phyloP scores from a whole-genome alignment of 2,888 invertebrate species.

The Tryphoninae sp. region DNA sequence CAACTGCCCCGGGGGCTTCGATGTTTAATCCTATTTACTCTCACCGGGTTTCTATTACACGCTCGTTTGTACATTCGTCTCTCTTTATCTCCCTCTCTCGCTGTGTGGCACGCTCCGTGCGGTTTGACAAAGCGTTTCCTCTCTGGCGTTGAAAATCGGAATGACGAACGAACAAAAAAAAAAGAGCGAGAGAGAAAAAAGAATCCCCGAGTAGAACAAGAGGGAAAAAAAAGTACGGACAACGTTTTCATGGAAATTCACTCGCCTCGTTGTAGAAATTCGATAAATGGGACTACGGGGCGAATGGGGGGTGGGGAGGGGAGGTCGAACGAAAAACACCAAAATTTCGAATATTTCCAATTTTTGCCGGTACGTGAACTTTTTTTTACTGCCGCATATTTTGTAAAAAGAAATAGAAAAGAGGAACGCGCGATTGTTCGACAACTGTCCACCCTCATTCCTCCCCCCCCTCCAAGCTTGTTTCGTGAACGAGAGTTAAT shows the following conservation, averaged over 20 bases:
- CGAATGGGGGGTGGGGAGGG: neutral
- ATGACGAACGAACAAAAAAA: conserved; percentile 17
- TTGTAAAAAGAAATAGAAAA: neutral
- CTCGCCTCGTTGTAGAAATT: conserved; percentile 1
- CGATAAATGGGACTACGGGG: neutral
- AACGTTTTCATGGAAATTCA: conserved; percentile 43
- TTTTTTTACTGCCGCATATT: neutral
- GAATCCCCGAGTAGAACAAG: neutral
- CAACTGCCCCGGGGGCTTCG: conserved; percentile 53
- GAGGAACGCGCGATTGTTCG: conserved; percentile 7
- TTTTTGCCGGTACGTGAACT: neutral
- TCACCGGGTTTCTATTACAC: conserved; percentile 63
- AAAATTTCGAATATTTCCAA: neutral
- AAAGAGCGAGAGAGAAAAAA: conserved; percentile 1
- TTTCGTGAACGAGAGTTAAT: conserved; percentile 69
- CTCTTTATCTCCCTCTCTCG: neutral
- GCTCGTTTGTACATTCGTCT: conserved; percentile 57
- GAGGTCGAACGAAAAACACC: neutral
- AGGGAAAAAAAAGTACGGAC: conserved; percentile 17
- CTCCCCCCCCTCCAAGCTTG: too few relatives aligned
- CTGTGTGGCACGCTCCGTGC: conserved; percentile 38
- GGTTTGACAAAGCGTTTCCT: conserved; percentile 43
- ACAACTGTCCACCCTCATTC: conserved; percentile 51
- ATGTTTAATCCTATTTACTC: conserved; percentile 67
- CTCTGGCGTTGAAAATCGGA: conserved; percentile 19